Conservation (phyloP, 2,888 invertebrate genomes). For the Syrista parreyssii region DNA sequence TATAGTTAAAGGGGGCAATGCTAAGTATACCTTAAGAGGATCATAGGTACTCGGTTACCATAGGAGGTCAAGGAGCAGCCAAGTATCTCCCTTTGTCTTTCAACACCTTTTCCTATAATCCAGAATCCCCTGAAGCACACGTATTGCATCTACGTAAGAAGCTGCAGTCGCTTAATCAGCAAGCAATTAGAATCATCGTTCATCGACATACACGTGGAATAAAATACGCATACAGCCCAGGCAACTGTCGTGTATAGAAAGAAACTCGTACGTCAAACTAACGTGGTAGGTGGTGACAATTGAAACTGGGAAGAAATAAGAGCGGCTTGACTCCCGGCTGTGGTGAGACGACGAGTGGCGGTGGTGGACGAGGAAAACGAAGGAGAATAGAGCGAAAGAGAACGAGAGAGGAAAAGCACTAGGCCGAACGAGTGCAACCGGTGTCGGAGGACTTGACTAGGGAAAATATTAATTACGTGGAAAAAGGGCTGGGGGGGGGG, state of each 20-base stretch:
- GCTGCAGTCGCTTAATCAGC: not conserved
- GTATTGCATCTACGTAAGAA: not conserved
- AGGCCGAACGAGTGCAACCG: conserved; percentile 34
- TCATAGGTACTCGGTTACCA: not conserved
- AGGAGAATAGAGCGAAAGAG: conserved; percentile 18
- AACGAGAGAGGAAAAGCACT: conserved; percentile 10
- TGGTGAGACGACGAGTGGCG: not conserved
- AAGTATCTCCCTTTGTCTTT: not conserved
- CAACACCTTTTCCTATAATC: not conserved
- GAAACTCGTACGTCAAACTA: not conserved
- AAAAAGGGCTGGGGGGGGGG: conserved; percentile 1
- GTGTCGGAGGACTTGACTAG: conserved; percentile 25
- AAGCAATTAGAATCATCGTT: not conserved
- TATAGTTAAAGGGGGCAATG: not conserved
- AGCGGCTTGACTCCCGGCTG: not conserved
- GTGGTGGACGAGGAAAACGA: conserved; percentile 18
- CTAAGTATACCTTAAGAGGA: not conserved
- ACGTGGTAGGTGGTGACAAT: not conserved
- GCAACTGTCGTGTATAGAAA: not conserved
- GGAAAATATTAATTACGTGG: conserved; percentile 43
- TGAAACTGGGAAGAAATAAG: conserved; percentile 7
- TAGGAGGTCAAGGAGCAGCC: not conserved
- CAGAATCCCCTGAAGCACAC: not conserved
- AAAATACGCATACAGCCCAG: not conserved
- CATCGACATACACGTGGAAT: not conserved